Percentiles rank a stretch among this genome's conserved stretches.
Evolutionary conservation across 2,888 invertebrate species (phyloP).

Genomic region (Asteroscopus sphinx): DNA sequence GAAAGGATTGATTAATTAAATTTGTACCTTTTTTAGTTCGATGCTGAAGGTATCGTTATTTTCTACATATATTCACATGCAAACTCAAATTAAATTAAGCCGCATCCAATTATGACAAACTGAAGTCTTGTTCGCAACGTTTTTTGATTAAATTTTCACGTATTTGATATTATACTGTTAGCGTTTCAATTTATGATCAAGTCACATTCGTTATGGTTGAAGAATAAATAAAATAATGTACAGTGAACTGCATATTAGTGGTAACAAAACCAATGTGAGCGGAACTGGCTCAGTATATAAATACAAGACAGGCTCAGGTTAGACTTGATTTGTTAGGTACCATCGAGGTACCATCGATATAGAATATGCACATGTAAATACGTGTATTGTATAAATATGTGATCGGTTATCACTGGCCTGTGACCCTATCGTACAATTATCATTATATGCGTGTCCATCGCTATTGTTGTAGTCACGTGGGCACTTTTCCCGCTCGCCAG

Average conservation of each 20-base stretch:
- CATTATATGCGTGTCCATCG: constrained; percentile 39
- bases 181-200: neutral
- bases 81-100: neutral
- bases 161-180: neutral
- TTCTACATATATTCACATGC: neutral
- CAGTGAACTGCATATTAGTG: no score
- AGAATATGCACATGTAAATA: constrained; percentile 17
- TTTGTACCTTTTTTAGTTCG: no score
- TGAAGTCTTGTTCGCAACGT: constrained; percentile 1
- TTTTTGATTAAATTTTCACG: neutral
- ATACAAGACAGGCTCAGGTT: no score
- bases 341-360: no score
- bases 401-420: constrained; percentile 52
- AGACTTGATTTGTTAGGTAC: no score
- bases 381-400: no score
- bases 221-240: neutral
- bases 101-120: constrained; percentile 28
- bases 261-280: no score
- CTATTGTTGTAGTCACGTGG: constrained; percentile 75
- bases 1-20: no score
- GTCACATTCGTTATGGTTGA: neutral
- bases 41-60: no score
- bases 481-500: constrained; percentile 67
- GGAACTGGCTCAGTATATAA: no score
- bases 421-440: constrained; percentile 53